Base-by-base conservation (phyloP, 2,888 invertebrate species). In the Disparrhopalites patrizii region DNA sequence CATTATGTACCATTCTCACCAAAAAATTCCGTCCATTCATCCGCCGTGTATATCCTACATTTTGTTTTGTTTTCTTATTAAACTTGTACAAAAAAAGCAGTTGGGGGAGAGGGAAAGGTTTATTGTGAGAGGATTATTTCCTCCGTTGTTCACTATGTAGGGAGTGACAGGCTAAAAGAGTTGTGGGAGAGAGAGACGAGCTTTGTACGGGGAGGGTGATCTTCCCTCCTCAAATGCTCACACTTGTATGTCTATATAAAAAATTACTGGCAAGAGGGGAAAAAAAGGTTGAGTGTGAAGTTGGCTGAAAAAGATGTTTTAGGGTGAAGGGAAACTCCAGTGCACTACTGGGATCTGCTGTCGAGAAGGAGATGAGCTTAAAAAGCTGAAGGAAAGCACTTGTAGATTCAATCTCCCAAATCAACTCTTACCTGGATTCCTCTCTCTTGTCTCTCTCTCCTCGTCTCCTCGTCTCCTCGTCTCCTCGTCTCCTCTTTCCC, bases 331-430 rank as follows among this genome's bases (percentile, higher is more conserved):
- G n/a, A n/a, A n/a, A n/a, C n/a, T 5, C 15, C 43, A 43, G 43
- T 43, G 43, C 43, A 15, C 8, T 43, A 43, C 20, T 20, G 43
- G 43, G 15, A 43, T 62, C 58, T 50, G 54, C 43, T 52, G 56
- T 15, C 60, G 62, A 65, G 66, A 66, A 66, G 66, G 51, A 51
- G 30, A n/a, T n/a, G n/a, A 51, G 61, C 61, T 61, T 43, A 65
- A 31, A 23, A 66, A 31, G 18, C 54, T 36, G 23, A 40, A 20
- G 61, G 20, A 47, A 36, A 47, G 56, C 43, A 61, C 61, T 51
- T 54, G 23, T 54, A 40, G 27, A 43, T 47, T 47, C 54, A n/a
- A n/a, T n/a, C n/a, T n/a, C n/a, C n/a, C n/a, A n/a, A n/a, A n/a
- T n/a, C n/a, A n/a, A n/a, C n/a, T n/a, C n/a, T 55, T 7, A 27